Evolutionary conservation across 2,888 invertebrate genomes (phyloP).

Genomic region (Scaptomyza caliginosa): DNA sequence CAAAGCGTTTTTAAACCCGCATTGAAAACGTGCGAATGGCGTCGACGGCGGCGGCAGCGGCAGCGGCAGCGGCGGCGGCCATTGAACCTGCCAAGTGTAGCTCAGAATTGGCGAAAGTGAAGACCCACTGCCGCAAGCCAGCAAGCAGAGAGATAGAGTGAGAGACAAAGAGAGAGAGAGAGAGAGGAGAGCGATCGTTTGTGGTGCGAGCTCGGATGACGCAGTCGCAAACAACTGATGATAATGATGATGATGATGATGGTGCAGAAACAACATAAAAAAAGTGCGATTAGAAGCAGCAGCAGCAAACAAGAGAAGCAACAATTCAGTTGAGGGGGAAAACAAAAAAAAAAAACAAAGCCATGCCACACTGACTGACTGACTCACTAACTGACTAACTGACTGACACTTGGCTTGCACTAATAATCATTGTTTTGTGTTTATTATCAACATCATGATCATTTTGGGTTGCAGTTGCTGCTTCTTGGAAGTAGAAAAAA

Average conservation of each 20-base stretch:
- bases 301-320: slow-evolving; percentile 1
- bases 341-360: slow-evolving; percentile 14
- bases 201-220: slow-evolving; percentile 49
- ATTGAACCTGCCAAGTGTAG: slow-evolving; percentile 77
- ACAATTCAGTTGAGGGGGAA: not conserved
- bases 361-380: slow-evolving; percentile 41
- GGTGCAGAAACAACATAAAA: slow-evolving; percentile 68
- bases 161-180: slow-evolving; percentile 5
- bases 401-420: slow-evolving; percentile 32
- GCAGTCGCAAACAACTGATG: slow-evolving; percentile 68
- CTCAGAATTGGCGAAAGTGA: slow-evolving; percentile 81
- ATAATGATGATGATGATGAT: slow-evolving; percentile 74
- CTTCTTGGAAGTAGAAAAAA: slow-evolving; percentile 76
- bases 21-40: slow-evolving; percentile 75
- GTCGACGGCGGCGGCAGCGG: slow-evolving; percentile 37
- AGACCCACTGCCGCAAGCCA: slow-evolving; percentile 80
- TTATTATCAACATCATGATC: slow-evolving; percentile 36
- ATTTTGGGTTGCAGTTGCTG: slow-evolving; percentile 44
- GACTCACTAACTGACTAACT: slow-evolving; percentile 53
- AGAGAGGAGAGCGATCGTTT: slow-evolving; percentile 20
- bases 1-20: slow-evolving; percentile 39
- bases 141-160: slow-evolving; percentile 14
- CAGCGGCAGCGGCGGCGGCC: slow-evolving; percentile 44
- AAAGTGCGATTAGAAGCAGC: slow-evolving; percentile 67
- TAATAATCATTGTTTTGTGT: slow-evolving; percentile 25